phyloP scores from a whole-genome alignment of 2,888 invertebrate species.

The Mesoligia furuncula region DNA sequence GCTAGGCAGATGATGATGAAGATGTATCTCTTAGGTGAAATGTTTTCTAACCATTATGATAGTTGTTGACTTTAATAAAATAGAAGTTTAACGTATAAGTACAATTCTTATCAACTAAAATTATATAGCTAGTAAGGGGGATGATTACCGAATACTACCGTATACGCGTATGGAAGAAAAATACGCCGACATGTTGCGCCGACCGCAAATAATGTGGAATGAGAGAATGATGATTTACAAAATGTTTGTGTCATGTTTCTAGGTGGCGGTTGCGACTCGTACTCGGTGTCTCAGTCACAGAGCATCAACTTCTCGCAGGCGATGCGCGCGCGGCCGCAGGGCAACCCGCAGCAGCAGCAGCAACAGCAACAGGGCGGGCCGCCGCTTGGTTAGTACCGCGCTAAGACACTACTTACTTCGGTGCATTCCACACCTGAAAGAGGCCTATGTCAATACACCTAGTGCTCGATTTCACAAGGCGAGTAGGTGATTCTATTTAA shows the following conservation, averaged over 20 bases:
- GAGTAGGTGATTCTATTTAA: too few relatives aligned
- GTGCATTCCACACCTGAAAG: background rate
- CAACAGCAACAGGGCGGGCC: conserved; percentile 65
- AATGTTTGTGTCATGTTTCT: conserved; percentile 55
- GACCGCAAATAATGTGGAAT: background rate
- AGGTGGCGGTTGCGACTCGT: conserved; percentile 90
- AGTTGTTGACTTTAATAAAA: background rate
- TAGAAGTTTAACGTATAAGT: background rate
- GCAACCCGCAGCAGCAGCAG: conserved; percentile 68
- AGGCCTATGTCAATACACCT: background rate
- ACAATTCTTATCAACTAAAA: too few relatives aligned
- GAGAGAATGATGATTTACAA: background rate
- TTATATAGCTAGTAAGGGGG: background rate
- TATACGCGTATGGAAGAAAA: background rate
- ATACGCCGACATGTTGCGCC: background rate
- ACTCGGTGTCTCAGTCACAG: conserved; percentile 95
- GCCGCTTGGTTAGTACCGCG: conserved; percentile 76
- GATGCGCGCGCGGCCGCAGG: conserved; percentile 89
- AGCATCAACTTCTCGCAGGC: conserved; percentile 96
- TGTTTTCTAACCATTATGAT: background rate
- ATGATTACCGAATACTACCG: background rate
- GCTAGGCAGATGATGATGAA: too few relatives aligned
- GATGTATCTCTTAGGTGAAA: background rate
- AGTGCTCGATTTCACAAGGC: background rate
- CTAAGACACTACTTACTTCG: background rate